Evolutionary conservation across 2,888 invertebrate species (phyloP), one percentile per base, ranked within the genome.

Genomic region (Tridacna crocea): DNA sequence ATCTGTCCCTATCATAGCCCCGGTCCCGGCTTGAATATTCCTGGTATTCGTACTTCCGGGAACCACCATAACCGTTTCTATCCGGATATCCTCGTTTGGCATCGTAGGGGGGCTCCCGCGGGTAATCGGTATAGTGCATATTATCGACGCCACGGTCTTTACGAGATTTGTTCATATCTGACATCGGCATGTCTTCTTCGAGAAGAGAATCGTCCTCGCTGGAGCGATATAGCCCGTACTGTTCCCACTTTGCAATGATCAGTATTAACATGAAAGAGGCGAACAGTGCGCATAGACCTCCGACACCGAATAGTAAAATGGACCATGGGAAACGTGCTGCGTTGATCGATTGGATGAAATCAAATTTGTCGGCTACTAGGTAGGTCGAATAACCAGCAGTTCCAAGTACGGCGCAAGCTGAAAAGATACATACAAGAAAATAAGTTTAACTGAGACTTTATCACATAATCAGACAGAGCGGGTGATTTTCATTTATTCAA

Each of bases 301-400:
- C 86, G 24, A 83, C 17, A 24, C 83, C 86, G 63, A 80, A 86
- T 4, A 83, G 27, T 10, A 86, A 72, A 22, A 86, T 61, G 24
- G 86, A 86, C 83, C 83, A 86, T 4, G 86, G 86, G 60, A 86
- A 86, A 10, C 83, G 81, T 36, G 83, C 83, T 0, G 58, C 83
- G 19, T 73, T 76, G 19, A 83, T 75, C 68, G 80, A 70, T 15
- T 70, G 70, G 6, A 70, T 27, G 13, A 70, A 70, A 15, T 70
- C 70, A 51, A 70, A 70, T 26, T 70, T 70, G 26, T 70, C 70
- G 15, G 70, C 70, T 36, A 70, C 70, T 26, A 70, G 19, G 13
- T 26, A 70, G 24, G 70, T 51, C 11, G 70, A 15, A 26, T 70
- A 70, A 13, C 51, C 22, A 10, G 70, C 24, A 46, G 51, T 70